A percentile compares a stretch with the other conserved stretches of the same genome.
phyloP scores from a whole-genome alignment of 2,113 vertebrate genomes.

The Trichomycterus rosablanca region DNA sequence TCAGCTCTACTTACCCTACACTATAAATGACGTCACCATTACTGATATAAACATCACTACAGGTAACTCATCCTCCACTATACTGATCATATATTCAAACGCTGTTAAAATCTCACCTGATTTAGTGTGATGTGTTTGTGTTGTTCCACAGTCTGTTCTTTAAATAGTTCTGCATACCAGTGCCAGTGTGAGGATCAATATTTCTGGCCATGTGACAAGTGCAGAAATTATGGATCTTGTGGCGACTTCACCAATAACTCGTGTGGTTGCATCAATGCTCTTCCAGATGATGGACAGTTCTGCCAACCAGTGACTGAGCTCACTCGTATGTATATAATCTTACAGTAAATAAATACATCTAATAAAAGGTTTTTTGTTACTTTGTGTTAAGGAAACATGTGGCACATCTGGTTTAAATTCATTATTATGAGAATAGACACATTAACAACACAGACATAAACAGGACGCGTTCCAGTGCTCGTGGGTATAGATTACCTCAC shows the following conservation, averaged over 20 bases:
- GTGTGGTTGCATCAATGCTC: conserved; percentile 32
- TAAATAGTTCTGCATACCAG: conserved; percentile 16
- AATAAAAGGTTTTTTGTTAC: too few species aligned
- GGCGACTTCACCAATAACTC: conserved; percentile 2
- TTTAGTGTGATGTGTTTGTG: background rate
- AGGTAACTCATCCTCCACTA: background rate
- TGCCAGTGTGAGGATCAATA: conserved; percentile 36
- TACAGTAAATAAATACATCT: background rate
- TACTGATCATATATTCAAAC: too few species aligned
- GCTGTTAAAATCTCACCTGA: too few species aligned
- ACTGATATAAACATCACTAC: background rate
- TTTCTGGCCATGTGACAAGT: conserved; percentile 38
- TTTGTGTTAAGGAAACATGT: too few species aligned
- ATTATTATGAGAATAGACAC: too few species aligned
- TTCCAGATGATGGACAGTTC: conserved; percentile 18
- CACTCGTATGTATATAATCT: background rate
- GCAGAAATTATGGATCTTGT: conserved; percentile 35
- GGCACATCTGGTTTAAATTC: too few species aligned
- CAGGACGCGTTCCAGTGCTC: too few species aligned
- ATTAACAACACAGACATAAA: too few species aligned
- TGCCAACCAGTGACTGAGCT: conserved; percentile 16
- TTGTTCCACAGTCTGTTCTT: conserved; percentile 43
- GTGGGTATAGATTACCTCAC: too few species aligned
- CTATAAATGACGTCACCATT: background rate
- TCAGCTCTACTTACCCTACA: background rate